phyloP scores from a whole-genome alignment of 2,888 invertebrate species.

The Carpatolechia fugitivella region DNA sequence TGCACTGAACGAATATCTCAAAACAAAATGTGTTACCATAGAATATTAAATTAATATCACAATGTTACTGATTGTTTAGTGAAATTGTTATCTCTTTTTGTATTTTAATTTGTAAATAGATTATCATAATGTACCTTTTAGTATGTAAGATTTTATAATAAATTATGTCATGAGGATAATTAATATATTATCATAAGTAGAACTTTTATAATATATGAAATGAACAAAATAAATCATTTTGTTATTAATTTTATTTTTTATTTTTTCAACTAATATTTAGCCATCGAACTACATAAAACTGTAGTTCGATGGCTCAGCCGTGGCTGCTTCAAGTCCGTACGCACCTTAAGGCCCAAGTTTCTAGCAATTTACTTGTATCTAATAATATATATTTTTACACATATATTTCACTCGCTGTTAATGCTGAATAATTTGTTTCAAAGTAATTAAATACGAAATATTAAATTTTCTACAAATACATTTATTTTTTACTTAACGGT shows the following conservation, averaged over 20 bases:
- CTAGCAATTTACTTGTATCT: no score
- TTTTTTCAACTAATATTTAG: no score
- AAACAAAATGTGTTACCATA: slow-evolving; percentile 95
- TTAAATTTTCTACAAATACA: background rate
- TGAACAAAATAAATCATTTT: no score
- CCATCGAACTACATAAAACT: no score
- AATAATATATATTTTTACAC: no score
- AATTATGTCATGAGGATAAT: background rate
- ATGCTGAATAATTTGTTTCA: no score
- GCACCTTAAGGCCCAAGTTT: no score
- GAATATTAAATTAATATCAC: slow-evolving; percentile 83
- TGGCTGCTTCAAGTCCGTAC: no score
- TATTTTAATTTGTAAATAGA: slow-evolving; percentile 2
- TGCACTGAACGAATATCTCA: slow-evolving; percentile 95
- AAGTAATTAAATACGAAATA: background rate
- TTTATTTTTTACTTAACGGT: background rate
- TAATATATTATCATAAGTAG: background rate
- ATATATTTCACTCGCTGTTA: no score
- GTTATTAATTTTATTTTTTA: no score
- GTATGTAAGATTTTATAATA: background rate
- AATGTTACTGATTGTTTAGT: background rate
- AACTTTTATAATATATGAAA: background rate
- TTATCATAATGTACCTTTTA: background rate
- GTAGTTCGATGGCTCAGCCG: no score
- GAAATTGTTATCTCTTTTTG: background rate